Base-by-base conservation (phyloP, 1,140 invertebrate species). In the Diplogasteroides magnus region DNA sequence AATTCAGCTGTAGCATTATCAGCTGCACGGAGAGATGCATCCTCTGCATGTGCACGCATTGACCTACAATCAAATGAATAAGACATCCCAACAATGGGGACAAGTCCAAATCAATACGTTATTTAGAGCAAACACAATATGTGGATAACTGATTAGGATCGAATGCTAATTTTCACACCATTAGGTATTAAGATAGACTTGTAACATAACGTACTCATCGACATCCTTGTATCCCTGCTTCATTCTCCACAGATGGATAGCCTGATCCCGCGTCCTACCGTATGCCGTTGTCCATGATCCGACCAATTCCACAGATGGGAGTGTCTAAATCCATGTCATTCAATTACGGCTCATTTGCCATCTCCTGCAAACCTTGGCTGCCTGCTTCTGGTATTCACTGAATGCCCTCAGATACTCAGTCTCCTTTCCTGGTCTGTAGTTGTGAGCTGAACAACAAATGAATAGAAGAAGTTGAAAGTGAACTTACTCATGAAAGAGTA, bases 171-270 rank as follows among this genome's bases (percentile, higher is more conserved):
- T 19, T 48, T 6, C 37, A 19, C 37, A 48, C 37, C 37, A 48
- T 19, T 19, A 48, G 19, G 6, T 19, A 26, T 56, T 56, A 0
- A 56, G 0, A 56, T 56, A 25, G 25, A 61, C 13, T n/a, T 25
- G 27, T 14, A 31, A 2, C 25, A 63, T 13, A 27, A 74, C 62
- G 27, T 68, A 71, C 69, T 58, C 67, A 31, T 76, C 74, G 27
- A 75, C 69, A 31, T 75, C 74, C 48, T 67, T 61, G 62, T 75
- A 82, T 14, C 80, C 81, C 13, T 80, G 71, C 19, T 76, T 72
- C 56, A 78, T 78, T 55, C 78, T 72, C 81, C 81, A 83, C 31
- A 82, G 62, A 62, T 82, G 76, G 62, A 82, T 73, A 15, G 80
- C 72, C 69, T 82, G 81, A 68, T 82, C 78, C 55, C 80, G 79